phyloP scores from a whole-genome alignment of 2,113 vertebrate species.

The Pterocles burchelli region DNA sequence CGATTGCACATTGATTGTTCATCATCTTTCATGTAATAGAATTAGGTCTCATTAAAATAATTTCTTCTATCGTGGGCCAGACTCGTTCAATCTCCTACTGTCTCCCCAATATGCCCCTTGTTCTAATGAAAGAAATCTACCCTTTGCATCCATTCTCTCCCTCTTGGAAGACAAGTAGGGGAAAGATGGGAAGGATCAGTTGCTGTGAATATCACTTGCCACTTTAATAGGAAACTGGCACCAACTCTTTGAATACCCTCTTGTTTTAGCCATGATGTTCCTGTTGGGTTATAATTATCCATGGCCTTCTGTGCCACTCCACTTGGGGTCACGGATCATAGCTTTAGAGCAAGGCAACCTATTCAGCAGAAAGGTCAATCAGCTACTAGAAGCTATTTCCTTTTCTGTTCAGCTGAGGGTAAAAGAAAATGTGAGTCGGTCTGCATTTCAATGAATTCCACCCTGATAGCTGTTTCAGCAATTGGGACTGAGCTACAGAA shows the following conservation, averaged over 20 bases:
- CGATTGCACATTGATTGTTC: background rate
- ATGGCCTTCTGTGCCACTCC: background rate
- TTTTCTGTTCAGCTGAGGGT: background rate
- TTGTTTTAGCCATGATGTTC: background rate
- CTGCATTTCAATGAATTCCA: slow-evolving; percentile 23
- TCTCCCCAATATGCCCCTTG: background rate
- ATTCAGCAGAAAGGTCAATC: slow-evolving; percentile 10
- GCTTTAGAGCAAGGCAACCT: background rate
- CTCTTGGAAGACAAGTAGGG: background rate
- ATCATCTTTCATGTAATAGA: background rate
- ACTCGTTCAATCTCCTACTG: background rate
- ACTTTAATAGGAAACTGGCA: fast-evolving
- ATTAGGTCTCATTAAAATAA: slow-evolving; percentile 13
- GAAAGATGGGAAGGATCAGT: background rate
- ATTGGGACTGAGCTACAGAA: background rate
- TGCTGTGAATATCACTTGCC: fast-evolving
- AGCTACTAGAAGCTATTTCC: background rate
- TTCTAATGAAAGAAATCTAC: background rate
- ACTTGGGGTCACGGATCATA: background rate
- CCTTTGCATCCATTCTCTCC: background rate
- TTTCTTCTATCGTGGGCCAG: background rate
- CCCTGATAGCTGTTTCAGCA: background rate
- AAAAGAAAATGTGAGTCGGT: background rate
- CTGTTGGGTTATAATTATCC: background rate
- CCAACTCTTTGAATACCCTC: background rate